Evolutionary conservation across 2,113 vertebrate genomes (phyloP), one percentile per base, ranked within the genome.

Genomic region (Hypomesus transpacificus): DNA sequence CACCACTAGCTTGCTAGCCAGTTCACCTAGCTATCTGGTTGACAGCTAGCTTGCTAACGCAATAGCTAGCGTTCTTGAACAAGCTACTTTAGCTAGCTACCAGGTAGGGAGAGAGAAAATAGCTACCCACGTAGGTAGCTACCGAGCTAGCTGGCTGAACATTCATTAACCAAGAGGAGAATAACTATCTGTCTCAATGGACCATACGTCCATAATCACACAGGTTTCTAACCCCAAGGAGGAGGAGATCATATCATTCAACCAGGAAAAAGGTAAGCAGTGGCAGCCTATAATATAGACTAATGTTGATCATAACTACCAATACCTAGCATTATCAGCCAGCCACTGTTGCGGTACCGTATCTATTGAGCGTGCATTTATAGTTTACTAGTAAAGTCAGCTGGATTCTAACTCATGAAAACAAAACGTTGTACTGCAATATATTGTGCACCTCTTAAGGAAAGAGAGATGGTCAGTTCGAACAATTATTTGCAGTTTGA

Each of bases 161-260:
- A 26, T 31, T 28, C 17, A 63, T 4, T 31, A 73, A 71, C 70
- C 70, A 64, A 85, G 86, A 74, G 70, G 72, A 85, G 85, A 88
- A 71, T 70, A 81, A 89, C 75, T 73, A 87, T 67, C 86, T 88
- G 94, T 92, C 94, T 94, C 92, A 95, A 98, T 98, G 96, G 96
- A 98, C 95, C 93, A 95, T 93, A 96, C 94, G 92, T 96, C 96
- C 92, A 96, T 98, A 88, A 98, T 97, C 93, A 98, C 96, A 89
- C 96, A 98, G 91, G 95, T 97, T 92, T 94, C 95, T 88, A 97
- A 97, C 91, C 95, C 96, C 68, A 98, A 97, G 93, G 96, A 98
- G 94, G 96, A 98, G 90, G 96, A 96, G 91, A 92, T 94, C 84
- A 92, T 96, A 76, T 93, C 91, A 65, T 92, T 88, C 86, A 92